Evolutionary conservation across 2,113 vertebrate genomes (phyloP), one percentile per base, ranked within the genome.

Genomic region (Plotosus lineatus): DNA sequence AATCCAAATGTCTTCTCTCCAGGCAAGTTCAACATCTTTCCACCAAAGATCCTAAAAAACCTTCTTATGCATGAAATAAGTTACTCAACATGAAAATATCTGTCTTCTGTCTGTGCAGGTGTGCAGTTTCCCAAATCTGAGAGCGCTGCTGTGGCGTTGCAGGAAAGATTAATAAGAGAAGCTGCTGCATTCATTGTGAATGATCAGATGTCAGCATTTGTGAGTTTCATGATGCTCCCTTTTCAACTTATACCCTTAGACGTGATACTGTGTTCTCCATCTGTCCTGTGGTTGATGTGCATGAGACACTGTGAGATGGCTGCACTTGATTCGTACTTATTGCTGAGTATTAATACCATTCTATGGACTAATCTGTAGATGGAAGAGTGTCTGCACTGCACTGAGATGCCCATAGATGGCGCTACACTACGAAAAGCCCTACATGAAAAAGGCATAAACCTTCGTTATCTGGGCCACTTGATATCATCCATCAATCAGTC

Each of bases 381-480:
- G 80, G 87, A 92, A 46, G 81, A 84, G 63, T 94, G 93, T 79
- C 82, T 90, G 50, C 84, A 92, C 38, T 90, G 78, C 78, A 53
- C 85, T 1, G 89, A 92, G 44, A 84, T 89, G 17, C 93, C 94
- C 23, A 85, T 94, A 85, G 94, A 95, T 55, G 91, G 94, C 19
- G 86, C 86, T 72, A 89, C 93, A 78, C 87, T 95, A n/a, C 92
- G 92, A 65, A 83, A 89, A 61, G 88, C 85, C 0, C 87, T 95
- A 21, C 94, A 95, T 83, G 85, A 89, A 50, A 90, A 77, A 78
- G 94, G 94, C 78, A 93, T 95, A 86, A 95, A 93, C 81, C 87
- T 95, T 1, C 92, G 94, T 0, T 95, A 95, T 87, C 85, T 95
- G 51, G 94, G 94, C 12, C 88, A 92, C 50, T 83, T 95, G 31